phyloP scores from a whole-genome alignment of 2,888 invertebrate genomes.

The Drosophila stalkeri region DNA sequence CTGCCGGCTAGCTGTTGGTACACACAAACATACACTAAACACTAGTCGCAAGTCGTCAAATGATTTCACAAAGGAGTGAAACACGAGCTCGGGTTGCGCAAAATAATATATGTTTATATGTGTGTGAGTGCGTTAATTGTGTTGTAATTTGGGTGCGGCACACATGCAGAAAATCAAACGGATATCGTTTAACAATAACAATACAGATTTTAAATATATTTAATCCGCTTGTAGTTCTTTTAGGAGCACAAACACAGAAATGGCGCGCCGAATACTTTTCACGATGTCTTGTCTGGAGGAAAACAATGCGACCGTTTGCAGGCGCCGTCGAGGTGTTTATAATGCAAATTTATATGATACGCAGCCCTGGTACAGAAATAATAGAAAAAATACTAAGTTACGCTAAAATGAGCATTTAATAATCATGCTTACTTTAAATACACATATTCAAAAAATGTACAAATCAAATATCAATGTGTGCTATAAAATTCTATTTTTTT shows the following conservation, averaged over 20 bases:
- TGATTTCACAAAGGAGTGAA: constrained; percentile 32
- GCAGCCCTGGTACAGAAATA: constrained; percentile 8
- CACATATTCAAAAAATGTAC: no score
- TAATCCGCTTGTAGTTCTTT: neutral
- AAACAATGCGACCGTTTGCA: constrained; percentile 30
- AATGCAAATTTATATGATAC: neutral
- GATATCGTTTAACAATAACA: neutral
- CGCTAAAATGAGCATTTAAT: neutral
- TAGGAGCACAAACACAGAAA: constrained; percentile 57
- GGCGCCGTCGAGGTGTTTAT: neutral
- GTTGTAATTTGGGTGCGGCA: neutral
- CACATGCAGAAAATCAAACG: neutral
- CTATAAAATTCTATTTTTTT: neutral
- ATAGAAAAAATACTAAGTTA: constrained; percentile 19
- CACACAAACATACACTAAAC: constrained; percentile 44
- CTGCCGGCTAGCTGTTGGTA: constrained; percentile 11
- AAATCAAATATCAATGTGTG: neutral
- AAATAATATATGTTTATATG: neutral
- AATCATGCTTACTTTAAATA: neutral
- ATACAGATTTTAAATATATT: constrained; percentile 2
- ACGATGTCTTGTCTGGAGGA: constrained; percentile 50
- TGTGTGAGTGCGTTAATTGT: neutral
- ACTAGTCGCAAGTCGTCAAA: constrained; percentile 23
- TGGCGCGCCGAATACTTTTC: constrained; percentile 71
- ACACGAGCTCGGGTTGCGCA: constrained; percentile 10